phyloP scores from a whole-genome alignment of 2,113 vertebrate genomes.

The Poeciliopsis turrubarensis region DNA sequence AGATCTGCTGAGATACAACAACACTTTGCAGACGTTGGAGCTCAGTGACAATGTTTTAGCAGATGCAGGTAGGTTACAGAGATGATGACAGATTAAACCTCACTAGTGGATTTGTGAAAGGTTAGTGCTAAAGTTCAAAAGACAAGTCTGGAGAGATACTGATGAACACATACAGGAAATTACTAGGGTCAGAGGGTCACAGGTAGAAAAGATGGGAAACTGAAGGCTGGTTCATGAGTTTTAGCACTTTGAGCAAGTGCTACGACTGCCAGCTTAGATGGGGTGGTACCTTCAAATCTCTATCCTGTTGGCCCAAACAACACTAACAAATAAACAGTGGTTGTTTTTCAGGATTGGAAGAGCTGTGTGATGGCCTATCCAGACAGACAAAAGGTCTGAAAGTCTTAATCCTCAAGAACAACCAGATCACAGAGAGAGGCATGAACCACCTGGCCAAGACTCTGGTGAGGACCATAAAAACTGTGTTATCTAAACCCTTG shows the following conservation, averaged over 20 bases:
- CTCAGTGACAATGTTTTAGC: slow-evolving; percentile 75
- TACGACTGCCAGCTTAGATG: neutral
- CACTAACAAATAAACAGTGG: neutral
- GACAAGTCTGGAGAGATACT: neutral
- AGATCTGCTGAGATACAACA: slow-evolving; percentile 78
- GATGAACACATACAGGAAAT: neutral
- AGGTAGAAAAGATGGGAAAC: neutral
- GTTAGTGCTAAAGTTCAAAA: neutral
- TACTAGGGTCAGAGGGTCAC: neutral
- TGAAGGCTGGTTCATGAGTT: neutral
- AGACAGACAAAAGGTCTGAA: slow-evolving; percentile 68
- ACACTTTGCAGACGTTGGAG: slow-evolving; percentile 69
- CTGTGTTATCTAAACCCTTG: too few species aligned
- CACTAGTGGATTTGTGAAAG: neutral
- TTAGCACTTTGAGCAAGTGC: neutral
- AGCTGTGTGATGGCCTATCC: slow-evolving; percentile 79
- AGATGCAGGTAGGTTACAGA: slow-evolving; percentile 71
- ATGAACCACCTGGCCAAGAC: slow-evolving; percentile 73
- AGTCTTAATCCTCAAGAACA: slow-evolving; percentile 77
- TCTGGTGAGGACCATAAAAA: slow-evolving; percentile 70
- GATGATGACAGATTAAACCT: neutral
- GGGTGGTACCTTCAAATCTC: neutral
- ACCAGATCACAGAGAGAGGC: slow-evolving; percentile 76
- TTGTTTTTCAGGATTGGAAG: slow-evolving; percentile 74
- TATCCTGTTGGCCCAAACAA: neutral